Base-by-base conservation (phyloP, 2,888 invertebrate species). In the Heliconius aoede region DNA sequence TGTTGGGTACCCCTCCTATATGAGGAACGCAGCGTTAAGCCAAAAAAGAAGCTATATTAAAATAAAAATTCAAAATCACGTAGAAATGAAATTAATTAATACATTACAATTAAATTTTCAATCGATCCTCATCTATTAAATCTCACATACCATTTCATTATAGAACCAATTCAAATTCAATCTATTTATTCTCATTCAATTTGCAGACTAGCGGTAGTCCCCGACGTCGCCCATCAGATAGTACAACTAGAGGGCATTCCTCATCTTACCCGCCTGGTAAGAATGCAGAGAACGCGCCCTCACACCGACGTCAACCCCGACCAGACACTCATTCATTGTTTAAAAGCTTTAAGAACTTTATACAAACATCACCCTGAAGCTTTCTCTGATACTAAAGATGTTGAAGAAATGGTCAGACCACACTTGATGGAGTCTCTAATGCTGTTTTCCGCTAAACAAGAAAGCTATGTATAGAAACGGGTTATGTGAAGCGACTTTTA, bases 401-500 rank as follows among this genome's bases (percentile, higher is more conserved):
- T 96, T 5, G 95, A 96, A 76, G 97, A 97, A 83, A 95, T 97
- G 88, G 95, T 97, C 75, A 95, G 96, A 85, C 97, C 97, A 1
- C 95, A 96, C 84, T 91, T 97, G 18, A 95, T 97, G 91, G 97
- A 97, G 86, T 97, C 97, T 0, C 96, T 97, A 82, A 95, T 97
- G 88, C 94, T 97, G 58, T 97, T 97, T 89, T 97, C 97, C 0
- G 96, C 97, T 36, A 96, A 96, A 83, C 96, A 97, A 87, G 97
- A 97, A 88, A 97, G 97, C 87, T 97, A 97, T 87, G 97, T 97
- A 62, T 97, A 90, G 91, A 64, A 21, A 61, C 21, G 3, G 30
- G 11, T 61, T 36, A 9, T 40, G 60, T 60, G 36, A 60, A 72
- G 60, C 15, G 8, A 69, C n/a, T n/a, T 71, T 71, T 30, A n/a